Base-by-base conservation (phyloP, 2,888 invertebrate species). In the Neria commutata region DNA sequence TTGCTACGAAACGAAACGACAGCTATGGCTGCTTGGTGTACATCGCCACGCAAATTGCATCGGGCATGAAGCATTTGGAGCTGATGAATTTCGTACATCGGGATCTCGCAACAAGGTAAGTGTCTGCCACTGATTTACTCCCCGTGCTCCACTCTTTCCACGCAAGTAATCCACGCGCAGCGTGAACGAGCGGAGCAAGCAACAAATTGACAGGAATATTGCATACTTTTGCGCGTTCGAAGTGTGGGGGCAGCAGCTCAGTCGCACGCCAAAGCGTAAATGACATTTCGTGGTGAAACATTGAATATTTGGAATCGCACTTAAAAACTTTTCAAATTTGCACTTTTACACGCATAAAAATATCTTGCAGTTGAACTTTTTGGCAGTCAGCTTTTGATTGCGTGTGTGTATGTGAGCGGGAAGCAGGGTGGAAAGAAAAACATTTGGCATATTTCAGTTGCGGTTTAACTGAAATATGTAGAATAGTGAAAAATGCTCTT, bases 41-140 rank as follows among this genome's bases (percentile, higher is more conserved):
- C 84, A 91, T 93, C 87, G 91, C 92, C 66, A 89, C 90, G 66
- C 92, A 95, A 85, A 89, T 94, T 80, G 91, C 94, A 69, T 91
- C 92, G 61, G 94, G 93, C 67, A 93, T 94, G 92, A 92, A 93
- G 82, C 92, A 94, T 83, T 85, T 94, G 79, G 94, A 94, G 83
- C 88, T 89, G 67, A 86, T 90, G 80, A 89, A 90, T 82, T 92
- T 91, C 82, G 89, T 94, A 68, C 94, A 94, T 84, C 87, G 91
- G 74, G 93, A 94, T 84, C 84, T 94, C 72, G 92, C 93, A 67
- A 88, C 93, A 71, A 88, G 90, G 89, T 89, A 84, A 86, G 81
- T 37, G 37, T n/a, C 37, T 37, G 37, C n/a, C 37, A 14, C 11
- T 37, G 11, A 4, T 11, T 37, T n/a, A 14, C 11, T 37, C 37